Percentiles rank a stretch among this genome's conserved stretches.
These are phyloP conservation scores for Trimorus sp. DNA, from an alignment of 2,888 invertebrate species.

Conservation along the genomic window DNA sequence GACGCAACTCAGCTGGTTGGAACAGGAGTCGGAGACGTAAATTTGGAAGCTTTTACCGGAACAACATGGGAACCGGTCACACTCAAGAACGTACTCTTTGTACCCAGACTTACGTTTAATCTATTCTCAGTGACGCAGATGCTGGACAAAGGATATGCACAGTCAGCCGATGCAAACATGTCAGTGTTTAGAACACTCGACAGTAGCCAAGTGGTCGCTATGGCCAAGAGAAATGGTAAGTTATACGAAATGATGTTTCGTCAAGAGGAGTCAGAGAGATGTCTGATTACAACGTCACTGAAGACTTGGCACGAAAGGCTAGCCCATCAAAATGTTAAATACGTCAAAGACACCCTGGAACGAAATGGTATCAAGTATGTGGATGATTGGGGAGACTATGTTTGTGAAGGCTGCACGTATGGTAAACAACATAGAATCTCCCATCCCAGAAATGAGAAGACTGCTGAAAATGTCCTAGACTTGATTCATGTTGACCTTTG, in stretches of 20 bases:
- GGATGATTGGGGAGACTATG: too few relatives aligned
- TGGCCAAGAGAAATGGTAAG: conserved; percentile 7
- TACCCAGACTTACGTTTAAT: conserved; percentile 18
- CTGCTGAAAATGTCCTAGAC: too few relatives aligned
- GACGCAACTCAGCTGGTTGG: conserved; percentile 57
- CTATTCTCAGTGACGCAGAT: conserved; percentile 29
- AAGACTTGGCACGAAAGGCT: background rate
- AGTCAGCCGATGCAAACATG: background rate
- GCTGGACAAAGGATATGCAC: conserved; percentile 20
- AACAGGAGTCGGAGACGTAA: conserved; percentile 59
- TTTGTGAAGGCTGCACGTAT: too few relatives aligned
- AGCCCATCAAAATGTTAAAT: too few relatives aligned
- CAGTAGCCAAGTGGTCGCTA: background rate
- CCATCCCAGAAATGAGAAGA: too few relatives aligned
- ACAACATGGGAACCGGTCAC: conserved; percentile 51
- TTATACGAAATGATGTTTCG: background rate
- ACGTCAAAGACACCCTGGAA: too few relatives aligned
- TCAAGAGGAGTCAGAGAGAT: too few relatives aligned
- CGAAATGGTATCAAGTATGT: too few relatives aligned
- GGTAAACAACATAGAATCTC: too few relatives aligned
- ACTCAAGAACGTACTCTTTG: conserved; percentile 33
- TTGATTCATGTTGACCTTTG: too few relatives aligned
- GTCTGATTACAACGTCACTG: too few relatives aligned
- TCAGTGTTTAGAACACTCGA: background rate
- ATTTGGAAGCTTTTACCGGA: conserved; percentile 65